A percentile compares a stretch with the other conserved stretches of the same genome.
Conservation (phyloP, 2,797 vertebrate species). For the Cryptoprocta ferox region DNA sequence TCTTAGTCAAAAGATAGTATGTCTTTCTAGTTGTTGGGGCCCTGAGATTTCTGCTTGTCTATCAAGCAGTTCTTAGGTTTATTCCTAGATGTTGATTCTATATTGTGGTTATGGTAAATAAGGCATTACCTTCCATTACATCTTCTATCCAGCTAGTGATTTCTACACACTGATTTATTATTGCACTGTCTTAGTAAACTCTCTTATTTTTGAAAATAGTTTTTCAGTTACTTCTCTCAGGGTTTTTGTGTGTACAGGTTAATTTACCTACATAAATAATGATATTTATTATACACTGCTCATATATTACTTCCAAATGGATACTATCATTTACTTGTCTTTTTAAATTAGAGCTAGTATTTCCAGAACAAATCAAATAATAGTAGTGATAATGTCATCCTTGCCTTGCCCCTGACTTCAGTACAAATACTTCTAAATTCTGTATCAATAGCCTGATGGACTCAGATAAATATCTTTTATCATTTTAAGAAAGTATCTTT, state of each 20-base stretch:
- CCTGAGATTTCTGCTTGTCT: background rate
- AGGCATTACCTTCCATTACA: background rate
- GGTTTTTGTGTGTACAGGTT: background rate
- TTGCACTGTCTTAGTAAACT: background rate
- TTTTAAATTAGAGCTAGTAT: background rate
- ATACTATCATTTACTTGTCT: background rate
- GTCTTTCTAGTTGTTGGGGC: background rate
- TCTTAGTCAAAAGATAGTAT: background rate
- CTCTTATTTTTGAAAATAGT: background rate
- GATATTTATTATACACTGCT: background rate
- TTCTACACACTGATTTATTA: background rate
- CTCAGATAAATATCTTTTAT: background rate
- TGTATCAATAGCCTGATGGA: background rate
- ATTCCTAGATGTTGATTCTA: background rate
- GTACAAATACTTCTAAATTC: constrained; percentile 15
- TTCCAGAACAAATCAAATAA: background rate
- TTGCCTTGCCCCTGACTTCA: background rate
- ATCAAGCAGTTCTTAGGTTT: background rate
- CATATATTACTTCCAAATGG: constrained; percentile 15
- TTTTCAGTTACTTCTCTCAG: constrained; percentile 9
- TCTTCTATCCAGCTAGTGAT: background rate
- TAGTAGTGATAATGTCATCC: background rate
- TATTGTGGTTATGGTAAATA: background rate
- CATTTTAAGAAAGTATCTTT: background rate
- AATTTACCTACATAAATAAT: background rate